Percentiles rank a stretch among this genome's conserved stretches.
Evolutionary conservation across 2,113 vertebrate species (phyloP).

Genomic region (Tychaedon coryphoeus): DNA sequence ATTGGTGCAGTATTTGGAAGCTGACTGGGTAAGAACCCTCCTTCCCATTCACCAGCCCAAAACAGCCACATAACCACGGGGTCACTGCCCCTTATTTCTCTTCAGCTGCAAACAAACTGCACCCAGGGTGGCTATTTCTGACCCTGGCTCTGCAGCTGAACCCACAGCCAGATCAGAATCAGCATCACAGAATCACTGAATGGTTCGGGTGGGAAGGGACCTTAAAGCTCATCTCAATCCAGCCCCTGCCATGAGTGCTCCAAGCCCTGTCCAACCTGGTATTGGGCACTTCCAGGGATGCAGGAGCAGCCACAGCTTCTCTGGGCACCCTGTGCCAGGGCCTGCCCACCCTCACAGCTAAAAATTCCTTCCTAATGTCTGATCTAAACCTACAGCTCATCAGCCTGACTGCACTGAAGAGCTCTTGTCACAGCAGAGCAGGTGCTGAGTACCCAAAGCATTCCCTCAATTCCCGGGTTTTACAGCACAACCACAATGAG

Average conservation of each 20-base stretch:
- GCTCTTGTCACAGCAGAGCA: background rate
- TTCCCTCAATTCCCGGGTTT: background rate
- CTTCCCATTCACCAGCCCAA: conserved; percentile 9
- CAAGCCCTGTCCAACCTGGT: fast-evolving
- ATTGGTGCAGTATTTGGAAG: background rate
- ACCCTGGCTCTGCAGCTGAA: background rate
- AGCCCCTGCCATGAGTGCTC: fast-evolving
- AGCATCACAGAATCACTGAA: fast-evolving
- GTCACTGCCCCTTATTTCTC: background rate
- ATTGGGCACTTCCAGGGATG: background rate
- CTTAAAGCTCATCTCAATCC: background rate
- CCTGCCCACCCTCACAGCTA: background rate
- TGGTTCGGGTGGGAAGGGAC: background rate
- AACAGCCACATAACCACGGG: background rate
- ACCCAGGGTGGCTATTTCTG: background rate
- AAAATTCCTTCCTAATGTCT: background rate
- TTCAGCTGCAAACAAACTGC: background rate
- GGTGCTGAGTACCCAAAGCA: background rate
- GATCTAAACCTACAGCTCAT: background rate
- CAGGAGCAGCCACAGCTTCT: background rate
- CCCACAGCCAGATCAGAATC: background rate
- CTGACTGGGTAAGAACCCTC: background rate
- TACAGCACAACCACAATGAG: background rate
- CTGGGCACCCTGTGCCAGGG: background rate
- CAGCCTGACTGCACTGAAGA: background rate